Evolutionary conservation across 2,888 invertebrate species (phyloP).

Genomic region (Chironomus riparius): DNA sequence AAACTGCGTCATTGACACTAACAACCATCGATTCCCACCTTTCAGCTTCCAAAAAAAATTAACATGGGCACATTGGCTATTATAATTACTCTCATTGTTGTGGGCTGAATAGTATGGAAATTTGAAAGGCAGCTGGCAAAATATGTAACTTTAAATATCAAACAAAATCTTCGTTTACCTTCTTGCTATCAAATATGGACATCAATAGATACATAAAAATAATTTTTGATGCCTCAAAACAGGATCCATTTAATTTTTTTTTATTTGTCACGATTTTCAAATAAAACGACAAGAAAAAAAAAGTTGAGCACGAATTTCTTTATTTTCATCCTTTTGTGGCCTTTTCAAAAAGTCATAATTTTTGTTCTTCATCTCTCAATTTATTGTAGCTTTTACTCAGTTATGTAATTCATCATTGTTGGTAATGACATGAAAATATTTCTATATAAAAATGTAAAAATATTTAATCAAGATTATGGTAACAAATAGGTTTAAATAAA

Average conservation of each 20-base stretch:
- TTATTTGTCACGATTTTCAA: neutral
- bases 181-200: neutral
- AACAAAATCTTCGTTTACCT: neutral
- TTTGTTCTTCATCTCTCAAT: too few relatives aligned
- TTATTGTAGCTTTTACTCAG: neutral
- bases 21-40: too few relatives aligned
- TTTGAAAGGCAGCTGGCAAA: conserved; percentile 22
- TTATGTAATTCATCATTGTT: conserved; percentile 13
- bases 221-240: too few relatives aligned
- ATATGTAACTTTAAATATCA: neutral
- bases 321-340: neutral
- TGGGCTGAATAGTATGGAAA: neutral
- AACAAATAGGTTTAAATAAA: conserved; percentile 19
- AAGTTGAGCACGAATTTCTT: neutral
- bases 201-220: too few relatives aligned
- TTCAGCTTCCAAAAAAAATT: too few relatives aligned
- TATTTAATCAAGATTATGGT: conserved; percentile 21
- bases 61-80: too few relatives aligned
- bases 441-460: conserved; percentile 12
- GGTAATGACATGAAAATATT: conserved; percentile 24
- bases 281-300: too few relatives aligned
- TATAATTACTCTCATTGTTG: neutral
- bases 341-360: too few relatives aligned
- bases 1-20: too few relatives aligned
- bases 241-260: neutral